Evolutionary conservation across 1,140 invertebrate species (phyloP).

Genomic region (Asobara japonica): DNA sequence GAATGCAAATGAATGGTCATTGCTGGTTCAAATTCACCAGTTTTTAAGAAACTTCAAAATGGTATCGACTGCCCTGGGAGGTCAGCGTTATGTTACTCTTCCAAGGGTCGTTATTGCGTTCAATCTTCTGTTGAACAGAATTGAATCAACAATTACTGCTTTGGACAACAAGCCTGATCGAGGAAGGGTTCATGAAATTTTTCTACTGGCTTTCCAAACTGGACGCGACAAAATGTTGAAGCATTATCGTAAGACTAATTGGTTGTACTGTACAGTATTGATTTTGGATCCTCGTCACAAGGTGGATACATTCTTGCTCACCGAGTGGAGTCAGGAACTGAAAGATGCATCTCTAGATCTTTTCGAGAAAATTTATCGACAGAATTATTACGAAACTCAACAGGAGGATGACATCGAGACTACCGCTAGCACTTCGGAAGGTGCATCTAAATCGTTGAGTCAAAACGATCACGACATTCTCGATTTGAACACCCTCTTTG

Average conservation of each 20-base stretch:
- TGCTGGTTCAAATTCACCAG: neutral
- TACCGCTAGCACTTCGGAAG: neutral
- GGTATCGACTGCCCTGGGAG: slow-evolving; percentile 43
- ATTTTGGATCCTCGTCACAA: slow-evolving; percentile 57
- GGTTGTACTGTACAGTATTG: slow-evolving; percentile 52
- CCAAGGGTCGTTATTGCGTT: slow-evolving; percentile 49
- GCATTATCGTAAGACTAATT: slow-evolving; percentile 55
- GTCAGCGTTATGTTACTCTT: slow-evolving; percentile 32
- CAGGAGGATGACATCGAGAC: neutral
- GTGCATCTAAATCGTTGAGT: too few relatives aligned
- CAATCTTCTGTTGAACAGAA: slow-evolving; percentile 47
- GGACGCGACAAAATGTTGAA: slow-evolving; percentile 53
- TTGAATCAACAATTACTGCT: neutral
- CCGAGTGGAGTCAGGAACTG: neutral
- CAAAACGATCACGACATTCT: too few relatives aligned
- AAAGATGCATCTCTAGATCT: slow-evolving; percentile 4
- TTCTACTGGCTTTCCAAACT: slow-evolving; percentile 44
- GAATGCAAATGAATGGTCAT: neutral
- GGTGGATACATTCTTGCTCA: slow-evolving; percentile 45
- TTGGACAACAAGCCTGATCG: neutral
- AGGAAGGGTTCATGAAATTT: neutral
- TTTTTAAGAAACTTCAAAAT: slow-evolving; percentile 48
- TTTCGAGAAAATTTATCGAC: slow-evolving; percentile 26
- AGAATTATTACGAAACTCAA: slow-evolving; percentile 1
- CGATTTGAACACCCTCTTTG: neutral